Evolutionary conservation across 2,113 vertebrate genomes (phyloP).

Genomic region (Athene cunicularia): DNA sequence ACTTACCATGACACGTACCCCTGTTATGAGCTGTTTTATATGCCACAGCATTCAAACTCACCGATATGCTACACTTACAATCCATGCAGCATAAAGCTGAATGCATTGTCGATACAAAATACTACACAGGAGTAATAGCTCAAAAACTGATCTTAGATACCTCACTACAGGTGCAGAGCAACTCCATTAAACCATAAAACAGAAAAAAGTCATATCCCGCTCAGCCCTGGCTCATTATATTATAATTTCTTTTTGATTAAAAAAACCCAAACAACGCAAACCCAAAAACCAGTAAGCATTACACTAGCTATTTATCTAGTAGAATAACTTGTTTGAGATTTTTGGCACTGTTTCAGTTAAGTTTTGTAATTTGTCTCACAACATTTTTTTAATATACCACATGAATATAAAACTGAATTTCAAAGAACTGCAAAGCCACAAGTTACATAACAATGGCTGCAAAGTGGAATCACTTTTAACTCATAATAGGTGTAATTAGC

Average conservation of each 20-base stretch:
- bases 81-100: not conserved
- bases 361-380: constrained; percentile 14
- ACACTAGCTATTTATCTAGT: not conserved
- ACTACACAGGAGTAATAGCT: not conserved
- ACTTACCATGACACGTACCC: not conserved
- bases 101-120: not conserved
- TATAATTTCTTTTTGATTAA: not conserved
- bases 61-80: not conserved
- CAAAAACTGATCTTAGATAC: not conserved
- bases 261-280: not conserved
- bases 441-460: constrained; percentile 9
- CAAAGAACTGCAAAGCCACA: constrained; percentile 36
- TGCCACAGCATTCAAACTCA: not conserved
- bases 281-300: not conserved
- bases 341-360: constrained; percentile 3
- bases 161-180: not conserved
- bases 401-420: constrained; percentile 19
- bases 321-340: not conserved
- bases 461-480: not conserved
- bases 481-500: constrained; percentile 11
- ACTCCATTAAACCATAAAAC: not conserved
- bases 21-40: not conserved
- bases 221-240: not conserved
- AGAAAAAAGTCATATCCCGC: rapidly evolving
- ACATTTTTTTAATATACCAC: constrained; percentile 24